Percentiles rank a stretch among this genome's conserved stretches.
Conservation (phyloP, 1,140 invertebrate species). For the Drosophila nasuta region DNA sequence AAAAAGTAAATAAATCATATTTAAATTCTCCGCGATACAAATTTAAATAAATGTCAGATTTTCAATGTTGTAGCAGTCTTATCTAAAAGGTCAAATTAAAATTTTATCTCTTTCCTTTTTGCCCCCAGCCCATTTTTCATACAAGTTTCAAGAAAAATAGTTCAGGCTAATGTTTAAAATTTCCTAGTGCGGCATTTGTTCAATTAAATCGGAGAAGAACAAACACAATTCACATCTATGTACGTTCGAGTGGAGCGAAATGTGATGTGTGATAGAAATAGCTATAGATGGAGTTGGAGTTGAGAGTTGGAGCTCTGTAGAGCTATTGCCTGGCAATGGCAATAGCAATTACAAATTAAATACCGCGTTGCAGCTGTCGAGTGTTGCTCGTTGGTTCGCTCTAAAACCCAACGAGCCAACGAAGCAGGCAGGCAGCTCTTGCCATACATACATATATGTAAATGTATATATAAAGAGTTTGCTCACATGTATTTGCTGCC, state of each 20-base stretch:
- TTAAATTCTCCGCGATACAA: too few relatives aligned
- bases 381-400: conserved; percentile 12
- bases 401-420: conserved; percentile 39
- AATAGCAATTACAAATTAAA: conserved; percentile 81
- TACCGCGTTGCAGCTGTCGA: conserved; percentile 55
- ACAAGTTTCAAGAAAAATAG: background rate
- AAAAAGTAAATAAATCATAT: too few relatives aligned
- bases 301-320: background rate
- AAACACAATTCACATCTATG: conserved; percentile 5
- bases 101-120: too few relatives aligned
- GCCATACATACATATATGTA: too few relatives aligned
- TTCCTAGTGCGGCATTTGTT: conserved; percentile 39
- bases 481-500: too few relatives aligned
- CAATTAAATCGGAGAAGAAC: conserved; percentile 54
- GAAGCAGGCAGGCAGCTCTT: background rate
- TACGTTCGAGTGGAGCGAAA: conserved; percentile 31
- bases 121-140: background rate
- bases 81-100: too few relatives aligned
- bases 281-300: background rate
- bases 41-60: background rate
- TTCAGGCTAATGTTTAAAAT: background rate
- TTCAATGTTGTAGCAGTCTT: too few relatives aligned
- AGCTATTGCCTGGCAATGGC: conserved; percentile 4
- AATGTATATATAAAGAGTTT: too few relatives aligned
- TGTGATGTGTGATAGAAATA: conserved; percentile 43